Conservation (phyloP, 2,113 vertebrate species). For the Egretta garzetta region DNA sequence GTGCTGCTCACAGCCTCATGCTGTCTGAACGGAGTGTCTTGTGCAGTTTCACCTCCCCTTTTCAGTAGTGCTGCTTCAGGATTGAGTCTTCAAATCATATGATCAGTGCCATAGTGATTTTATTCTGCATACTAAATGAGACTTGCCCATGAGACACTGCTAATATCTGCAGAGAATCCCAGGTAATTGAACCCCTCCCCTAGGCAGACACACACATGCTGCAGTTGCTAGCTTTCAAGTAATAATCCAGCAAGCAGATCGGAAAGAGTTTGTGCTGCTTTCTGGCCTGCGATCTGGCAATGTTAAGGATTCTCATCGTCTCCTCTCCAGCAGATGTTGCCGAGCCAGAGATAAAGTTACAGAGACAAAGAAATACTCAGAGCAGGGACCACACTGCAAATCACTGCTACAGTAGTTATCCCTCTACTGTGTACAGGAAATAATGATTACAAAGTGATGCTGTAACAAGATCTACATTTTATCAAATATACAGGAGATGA, state of each 20-base stretch:
- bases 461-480: background rate
- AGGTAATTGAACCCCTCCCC: conserved; percentile 17
- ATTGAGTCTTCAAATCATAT: conserved; percentile 61
- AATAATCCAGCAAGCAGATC: background rate
- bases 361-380: conserved; percentile 12
- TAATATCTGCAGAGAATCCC: conserved; percentile 20
- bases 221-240: background rate
- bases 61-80: conserved; percentile 47
- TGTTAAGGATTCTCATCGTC: background rate
- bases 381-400: conserved; percentile 4
- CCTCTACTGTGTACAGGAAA: background rate
- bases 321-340: conserved; percentile 12
- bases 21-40: conserved; percentile 34
- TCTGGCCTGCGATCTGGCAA: background rate
- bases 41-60: conserved; percentile 52
- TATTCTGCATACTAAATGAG: conserved; percentile 60
- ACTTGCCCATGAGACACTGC: conserved; percentile 31
- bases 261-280: background rate
- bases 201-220: background rate
- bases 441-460: background rate
- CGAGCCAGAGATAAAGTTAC: conserved; percentile 1
- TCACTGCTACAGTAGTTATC: background rate
- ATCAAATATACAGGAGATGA: background rate
- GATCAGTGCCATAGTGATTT: conserved; percentile 27
- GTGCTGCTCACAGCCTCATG: conserved; percentile 53